These are phyloP conservation scores for Acanthococcus lagerstroemiae DNA, from an alignment of 2,888 invertebrate genomes.

Conservation along the genomic window DNA sequence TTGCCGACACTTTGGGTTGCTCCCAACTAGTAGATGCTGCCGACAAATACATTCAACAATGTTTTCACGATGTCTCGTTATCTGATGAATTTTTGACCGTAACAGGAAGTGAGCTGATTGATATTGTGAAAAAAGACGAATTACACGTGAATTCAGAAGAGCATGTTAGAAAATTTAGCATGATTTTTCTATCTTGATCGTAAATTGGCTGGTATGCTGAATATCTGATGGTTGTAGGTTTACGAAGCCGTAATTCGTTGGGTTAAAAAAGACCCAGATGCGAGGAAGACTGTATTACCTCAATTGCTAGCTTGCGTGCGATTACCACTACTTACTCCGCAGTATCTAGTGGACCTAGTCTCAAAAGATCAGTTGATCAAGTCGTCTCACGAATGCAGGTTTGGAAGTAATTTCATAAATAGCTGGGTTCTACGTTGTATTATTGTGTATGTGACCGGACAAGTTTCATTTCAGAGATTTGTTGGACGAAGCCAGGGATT, in stretches of 20 bases:
- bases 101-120: constrained; percentile 52
- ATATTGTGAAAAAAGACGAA: constrained; percentile 63
- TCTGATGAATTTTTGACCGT: constrained; percentile 65
- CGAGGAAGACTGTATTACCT: constrained; percentile 52
- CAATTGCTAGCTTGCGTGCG: constrained; percentile 64
- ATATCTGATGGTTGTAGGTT: constrained; percentile 44
- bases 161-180: constrained; percentile 48
- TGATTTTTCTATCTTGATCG: no score
- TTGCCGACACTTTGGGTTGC: constrained; percentile 70
- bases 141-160: constrained; percentile 66
- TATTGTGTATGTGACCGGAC: neutral
- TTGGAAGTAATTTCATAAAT: no score
- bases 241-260: constrained; percentile 76
- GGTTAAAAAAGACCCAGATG: constrained; percentile 56
- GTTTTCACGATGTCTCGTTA: constrained; percentile 64
- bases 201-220: no score
- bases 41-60: constrained; percentile 67
- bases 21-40: constrained; percentile 58
- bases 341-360: constrained; percentile 69
- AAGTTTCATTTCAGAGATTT: constrained; percentile 53
- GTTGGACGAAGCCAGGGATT: constrained; percentile 78
- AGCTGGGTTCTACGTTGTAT: no score
- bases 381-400: constrained; percentile 67
- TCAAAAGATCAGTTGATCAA: constrained; percentile 67
- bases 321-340: constrained; percentile 67